Conservation (phyloP, 2,797 vertebrate species). For the Balearica regulorum region DNA sequence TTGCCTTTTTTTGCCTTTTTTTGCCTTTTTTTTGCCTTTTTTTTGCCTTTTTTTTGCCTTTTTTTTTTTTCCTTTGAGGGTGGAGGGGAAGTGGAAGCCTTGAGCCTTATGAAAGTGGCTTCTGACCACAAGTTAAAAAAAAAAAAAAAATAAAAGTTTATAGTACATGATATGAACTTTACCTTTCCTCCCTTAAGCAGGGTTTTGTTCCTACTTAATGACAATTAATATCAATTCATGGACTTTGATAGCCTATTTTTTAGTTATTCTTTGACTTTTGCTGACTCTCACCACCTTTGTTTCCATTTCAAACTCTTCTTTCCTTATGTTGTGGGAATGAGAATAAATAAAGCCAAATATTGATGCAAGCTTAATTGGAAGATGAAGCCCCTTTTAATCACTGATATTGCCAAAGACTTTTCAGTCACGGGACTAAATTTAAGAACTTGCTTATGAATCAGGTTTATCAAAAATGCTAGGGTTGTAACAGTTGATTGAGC, state of each 20-base stretch:
- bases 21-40: no score
- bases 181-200: not conserved
- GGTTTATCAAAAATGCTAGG: not conserved
- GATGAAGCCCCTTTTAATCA: not conserved
- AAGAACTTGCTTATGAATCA: not conserved
- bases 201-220: not conserved
- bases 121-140: not conserved
- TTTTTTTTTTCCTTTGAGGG: not conserved
- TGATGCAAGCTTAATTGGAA: not conserved
- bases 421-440: not conserved
- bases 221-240: not conserved
- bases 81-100: not conserved
- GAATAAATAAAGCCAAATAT: not conserved
- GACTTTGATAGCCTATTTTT: not conserved
- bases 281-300: not conserved
- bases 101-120: not conserved
- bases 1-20: not conserved
- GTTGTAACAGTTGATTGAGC: not conserved
- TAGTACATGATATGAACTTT: not conserved
- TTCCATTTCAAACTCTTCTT: not conserved
- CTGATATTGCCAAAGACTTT: not conserved
- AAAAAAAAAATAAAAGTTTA: not conserved
- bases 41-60: not conserved
- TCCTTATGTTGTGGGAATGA: not conserved
- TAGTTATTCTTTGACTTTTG: not conserved